A percentile compares a stretch with the other conserved stretches of the same genome.
These are phyloP conservation scores for Plagiodera versicolora DNA, from an alignment of 2,888 invertebrate species.

Conservation along the genomic window DNA sequence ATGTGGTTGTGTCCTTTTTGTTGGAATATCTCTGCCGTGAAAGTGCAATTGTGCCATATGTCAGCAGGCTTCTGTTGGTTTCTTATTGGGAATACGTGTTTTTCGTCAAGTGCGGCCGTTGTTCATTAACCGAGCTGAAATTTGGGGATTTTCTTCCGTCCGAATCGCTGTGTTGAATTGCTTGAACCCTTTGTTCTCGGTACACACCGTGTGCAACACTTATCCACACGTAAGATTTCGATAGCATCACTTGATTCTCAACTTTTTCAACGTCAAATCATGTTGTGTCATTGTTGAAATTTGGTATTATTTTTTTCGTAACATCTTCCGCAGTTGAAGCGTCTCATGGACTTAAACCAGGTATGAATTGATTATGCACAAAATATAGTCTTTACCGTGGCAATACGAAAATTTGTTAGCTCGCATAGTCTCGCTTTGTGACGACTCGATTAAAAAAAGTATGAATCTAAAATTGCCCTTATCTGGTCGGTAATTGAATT, in stretches of 20 bases:
- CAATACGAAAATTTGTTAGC: too few species aligned
- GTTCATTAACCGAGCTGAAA: neutral
- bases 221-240: neutral
- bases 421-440: too few species aligned
- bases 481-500: too few species aligned
- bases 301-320: neutral
- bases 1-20: slow-evolving; percentile 21
- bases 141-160: neutral
- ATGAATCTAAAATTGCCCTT: too few species aligned
- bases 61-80: slow-evolving; percentile 14
- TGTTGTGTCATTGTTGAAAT: neutral
- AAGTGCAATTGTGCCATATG: slow-evolving; percentile 31
- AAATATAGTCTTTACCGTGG: too few species aligned
- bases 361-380: neutral
- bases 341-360: neutral
- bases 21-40: slow-evolving; percentile 26
- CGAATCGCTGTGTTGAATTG: neutral
- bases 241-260: neutral
- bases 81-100: slow-evolving; percentile 14
- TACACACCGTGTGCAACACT: neutral
- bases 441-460: too few species aligned
- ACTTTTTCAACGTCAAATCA: neutral
- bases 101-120: slow-evolving; percentile 1
- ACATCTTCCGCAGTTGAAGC: neutral
- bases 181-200: neutral